Conservation (phyloP, 2,113 vertebrate genomes). For the Dicerorhinus sumatrensis region DNA sequence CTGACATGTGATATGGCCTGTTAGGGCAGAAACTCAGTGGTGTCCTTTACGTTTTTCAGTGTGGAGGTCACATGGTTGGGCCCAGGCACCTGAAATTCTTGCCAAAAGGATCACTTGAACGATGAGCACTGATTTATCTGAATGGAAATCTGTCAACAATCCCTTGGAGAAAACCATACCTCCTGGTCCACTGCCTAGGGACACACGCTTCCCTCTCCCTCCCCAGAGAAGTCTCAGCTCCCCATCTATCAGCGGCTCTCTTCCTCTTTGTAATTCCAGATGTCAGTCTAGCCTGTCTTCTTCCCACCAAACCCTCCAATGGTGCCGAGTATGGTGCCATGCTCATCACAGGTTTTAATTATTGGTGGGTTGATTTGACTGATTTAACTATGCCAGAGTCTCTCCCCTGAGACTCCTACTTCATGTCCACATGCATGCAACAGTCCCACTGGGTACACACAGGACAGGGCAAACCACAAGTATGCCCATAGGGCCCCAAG, state of each 20-base stretch:
- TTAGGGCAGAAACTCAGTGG: neutral
- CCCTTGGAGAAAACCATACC: neutral
- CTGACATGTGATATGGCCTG: neutral
- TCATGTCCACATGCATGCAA: accelerated
- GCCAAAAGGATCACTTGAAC: constrained; percentile 50
- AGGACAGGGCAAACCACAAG: neutral
- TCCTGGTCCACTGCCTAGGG: neutral
- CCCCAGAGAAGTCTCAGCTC: neutral
- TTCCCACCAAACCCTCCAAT: neutral
- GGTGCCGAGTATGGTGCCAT: neutral
- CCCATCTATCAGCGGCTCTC: neutral
- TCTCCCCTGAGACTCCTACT: neutral
- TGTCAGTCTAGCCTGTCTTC: neutral
- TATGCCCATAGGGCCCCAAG: accelerated
- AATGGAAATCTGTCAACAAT: constrained; percentile 46
- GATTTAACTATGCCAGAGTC: neutral
- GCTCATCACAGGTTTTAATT: accelerated
- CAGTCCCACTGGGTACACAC: accelerated
- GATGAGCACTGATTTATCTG: constrained; percentile 23
- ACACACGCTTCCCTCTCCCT: neutral
- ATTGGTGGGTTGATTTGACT: neutral
- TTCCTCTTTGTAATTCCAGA: neutral
- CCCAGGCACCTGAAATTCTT: neutral
- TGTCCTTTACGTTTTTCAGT: neutral
- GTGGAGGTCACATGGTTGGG: neutral